Evolutionary conservation across 2,797 vertebrate genomes (phyloP), one percentile per base, ranked within the genome.

Genomic region (Syngnathus acus): DNA sequence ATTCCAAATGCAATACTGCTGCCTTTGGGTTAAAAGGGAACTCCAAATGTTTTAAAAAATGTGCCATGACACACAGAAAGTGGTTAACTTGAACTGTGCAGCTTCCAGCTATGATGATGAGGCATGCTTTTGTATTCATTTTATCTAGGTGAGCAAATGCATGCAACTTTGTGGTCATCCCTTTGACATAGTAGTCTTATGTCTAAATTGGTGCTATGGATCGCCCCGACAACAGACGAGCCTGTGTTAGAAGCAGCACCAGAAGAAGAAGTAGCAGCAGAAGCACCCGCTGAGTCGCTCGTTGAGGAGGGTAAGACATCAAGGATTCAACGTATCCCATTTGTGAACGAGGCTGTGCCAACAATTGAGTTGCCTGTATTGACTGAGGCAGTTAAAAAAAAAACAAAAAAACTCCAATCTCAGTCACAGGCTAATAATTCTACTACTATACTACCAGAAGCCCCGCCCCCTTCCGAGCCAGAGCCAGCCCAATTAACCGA

Each of bases 281-380:
- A 73, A 58, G 21, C 65, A 55, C 62, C 71, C 70, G 70, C 75
- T 77, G 72, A 50, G 16, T 57, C 71, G 68, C 63, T 76, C 70
- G 73, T 78, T n/a, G 73, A 76, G 66, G 78, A 82, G 73, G 84
- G 79, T 86, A 82, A 87, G 82, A 71, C 9, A 4, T 60, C 23
- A 47, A 60, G 9, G 39, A 45, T 10, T 17, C 16, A 14, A 6
- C 6, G 17, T 37, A 48, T 64, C 16, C 37, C 32, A 16, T 47
- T 3, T 37, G 1, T 17, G 26, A 32, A 32, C 26, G 21, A 23
- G 32, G 6, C 3, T 16, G 6, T 38, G 14, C 55, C 17, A 40
- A 9, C 5, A 11, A 39, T n/a, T 19, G 3, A 60, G 26, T 17
- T 9, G 26, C 7, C 32, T 55, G 19, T 55, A 26, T 55, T 32